Evolutionary conservation across 2,113 vertebrate species (phyloP), one percentile per base, ranked within the genome.

Genomic region (Promerops cafer): DNA sequence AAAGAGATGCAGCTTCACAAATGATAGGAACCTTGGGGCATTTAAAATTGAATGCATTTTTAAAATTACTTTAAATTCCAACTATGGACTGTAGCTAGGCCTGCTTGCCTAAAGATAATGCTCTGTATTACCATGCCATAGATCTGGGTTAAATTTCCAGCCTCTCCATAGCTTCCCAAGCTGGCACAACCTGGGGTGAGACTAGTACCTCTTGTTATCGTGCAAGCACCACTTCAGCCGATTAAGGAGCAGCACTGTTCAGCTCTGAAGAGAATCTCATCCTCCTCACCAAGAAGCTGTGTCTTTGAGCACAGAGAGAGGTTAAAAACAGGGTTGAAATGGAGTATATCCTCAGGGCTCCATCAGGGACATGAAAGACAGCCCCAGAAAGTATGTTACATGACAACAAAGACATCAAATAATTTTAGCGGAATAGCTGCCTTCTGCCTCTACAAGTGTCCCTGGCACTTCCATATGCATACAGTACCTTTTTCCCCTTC

Each of bases 341-440:
- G 57, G 78, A 97, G 90, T 94, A 95, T 97, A 95, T 96, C 96
- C 97, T 95, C 78, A 84, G 96, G 96, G 93, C 83, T 96, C 93
- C 65, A 86, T 94, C 95, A 95, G 92, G 60, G 52, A 97, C 97
- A 97, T 97, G 95, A 97, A 97, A 97, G 94, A 92, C 95, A 96
- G 79, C 90, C 53, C 88, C 82, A 96, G 94, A 96, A 96, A 93
- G 91, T 89, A 96, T 88, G 93, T 96, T 94, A 93, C 49, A 87
- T 57, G 86, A 93, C 93, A 97, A 96, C 95, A 96, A 96, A 97
- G 95, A 97, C 88, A 96, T 97, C 95, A 97, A 96, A 96, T 95
- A 97, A 92, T 91, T 96, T 96, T 91, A 93, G 65, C 0, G 18
- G 78, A 94, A 93, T 82, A 96, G 68, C 91, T 95, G 89, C 71